A percentile compares a stretch with the other conserved stretches of the same genome.
phyloP scores from a whole-genome alignment of 2,888 invertebrate genomes.

The Latrodectus elegans region DNA sequence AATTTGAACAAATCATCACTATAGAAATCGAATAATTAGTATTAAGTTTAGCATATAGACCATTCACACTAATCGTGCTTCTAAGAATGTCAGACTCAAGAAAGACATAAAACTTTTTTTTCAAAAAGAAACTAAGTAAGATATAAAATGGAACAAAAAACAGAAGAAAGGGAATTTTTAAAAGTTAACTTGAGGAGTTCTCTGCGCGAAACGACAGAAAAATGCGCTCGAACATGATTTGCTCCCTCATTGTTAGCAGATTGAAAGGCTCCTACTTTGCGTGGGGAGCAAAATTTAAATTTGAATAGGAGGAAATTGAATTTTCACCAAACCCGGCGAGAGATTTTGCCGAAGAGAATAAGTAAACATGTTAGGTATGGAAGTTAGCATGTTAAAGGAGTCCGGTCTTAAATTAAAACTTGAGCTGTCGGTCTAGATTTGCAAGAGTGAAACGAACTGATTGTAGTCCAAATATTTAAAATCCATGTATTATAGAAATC shows the following conservation, averaged over 20 bases:
- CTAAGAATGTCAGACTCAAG: too few species aligned
- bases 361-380: conserved; percentile 36
- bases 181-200: too few species aligned
- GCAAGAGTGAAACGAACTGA: conserved; percentile 12
- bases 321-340: conserved; percentile 27
- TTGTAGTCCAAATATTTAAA: conserved; percentile 10
- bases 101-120: too few species aligned
- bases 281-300: conserved; percentile 55
- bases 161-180: too few species aligned
- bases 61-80: too few species aligned
- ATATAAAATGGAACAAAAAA: too few species aligned
- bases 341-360: conserved; percentile 35
- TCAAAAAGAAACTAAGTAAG: too few species aligned
- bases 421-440: conserved; percentile 11
- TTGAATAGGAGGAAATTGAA: conserved; percentile 63
- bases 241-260: conserved; percentile 36
- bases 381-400: neutral
- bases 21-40: too few species aligned
- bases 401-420: conserved; percentile 47
- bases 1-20: too few species aligned
- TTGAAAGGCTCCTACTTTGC: conserved; percentile 19
- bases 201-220: neutral
- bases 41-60: too few species aligned
- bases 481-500: too few species aligned
- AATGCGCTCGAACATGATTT: neutral